Conservation (phyloP, 2,797 vertebrate species). For the Emydoidea blandingii region DNA sequence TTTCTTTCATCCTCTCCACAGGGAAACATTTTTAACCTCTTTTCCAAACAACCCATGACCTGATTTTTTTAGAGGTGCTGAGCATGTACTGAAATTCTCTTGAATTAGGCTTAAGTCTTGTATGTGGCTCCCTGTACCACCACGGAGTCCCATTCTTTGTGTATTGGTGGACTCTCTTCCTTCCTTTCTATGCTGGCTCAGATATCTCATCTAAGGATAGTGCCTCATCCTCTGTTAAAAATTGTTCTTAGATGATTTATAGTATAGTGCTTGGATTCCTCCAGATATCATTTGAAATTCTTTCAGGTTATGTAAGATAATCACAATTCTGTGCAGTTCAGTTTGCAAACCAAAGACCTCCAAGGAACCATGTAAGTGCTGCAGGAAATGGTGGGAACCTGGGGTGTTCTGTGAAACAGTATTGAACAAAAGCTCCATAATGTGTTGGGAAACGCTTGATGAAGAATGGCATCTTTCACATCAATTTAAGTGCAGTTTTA, state of each 20-base stretch:
- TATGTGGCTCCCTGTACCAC: neutral
- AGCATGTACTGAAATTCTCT: neutral
- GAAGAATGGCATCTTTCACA: neutral
- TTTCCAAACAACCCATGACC: conserved; percentile 24
- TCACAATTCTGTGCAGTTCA: neutral
- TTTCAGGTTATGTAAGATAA: neutral
- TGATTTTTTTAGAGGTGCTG: conserved; percentile 19
- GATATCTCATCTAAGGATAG: neutral
- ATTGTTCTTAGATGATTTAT: neutral
- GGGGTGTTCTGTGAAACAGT: neutral
- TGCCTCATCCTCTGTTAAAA: neutral
- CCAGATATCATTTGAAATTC: neutral
- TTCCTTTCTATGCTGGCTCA: neutral
- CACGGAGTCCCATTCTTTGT: neutral
- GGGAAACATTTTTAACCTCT: neutral
- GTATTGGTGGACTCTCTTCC: neutral
- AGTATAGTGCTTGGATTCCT: neutral
- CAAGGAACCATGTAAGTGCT: neutral
- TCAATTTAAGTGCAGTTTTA: neutral
- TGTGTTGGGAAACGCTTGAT: neutral
- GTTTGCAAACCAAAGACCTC: conserved; percentile 30
- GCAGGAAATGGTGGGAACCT: neutral
- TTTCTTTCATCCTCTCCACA: neutral
- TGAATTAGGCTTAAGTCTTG: neutral
- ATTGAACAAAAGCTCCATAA: neutral